Evolutionary conservation across 2,888 invertebrate species (phyloP).

Genomic region (Caradrina clavipalpis): DNA sequence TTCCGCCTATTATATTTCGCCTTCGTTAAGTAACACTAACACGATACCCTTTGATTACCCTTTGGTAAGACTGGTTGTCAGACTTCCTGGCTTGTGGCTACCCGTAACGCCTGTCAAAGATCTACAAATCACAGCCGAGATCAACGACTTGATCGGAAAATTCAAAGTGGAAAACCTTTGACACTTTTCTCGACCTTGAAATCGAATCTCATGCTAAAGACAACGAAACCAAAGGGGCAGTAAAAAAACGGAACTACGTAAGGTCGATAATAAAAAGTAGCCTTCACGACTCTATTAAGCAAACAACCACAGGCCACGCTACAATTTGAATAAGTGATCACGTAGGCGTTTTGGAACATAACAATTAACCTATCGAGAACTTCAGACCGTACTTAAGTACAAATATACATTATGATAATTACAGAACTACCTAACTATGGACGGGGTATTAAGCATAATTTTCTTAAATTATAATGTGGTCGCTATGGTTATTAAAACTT

Average conservation of each 20-base stretch:
- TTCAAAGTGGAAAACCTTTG: no score
- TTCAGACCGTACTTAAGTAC: constrained; percentile 21
- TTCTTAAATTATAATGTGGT: background rate
- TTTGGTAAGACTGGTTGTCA: no score
- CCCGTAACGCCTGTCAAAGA: no score
- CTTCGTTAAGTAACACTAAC: no score
- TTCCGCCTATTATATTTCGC: no score
- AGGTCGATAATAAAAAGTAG: background rate
- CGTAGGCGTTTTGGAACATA: constrained; percentile 7
- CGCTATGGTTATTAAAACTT: background rate
- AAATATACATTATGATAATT: constrained; percentile 16
- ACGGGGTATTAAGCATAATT: constrained; percentile 1
- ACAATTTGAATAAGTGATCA: constrained; percentile 30
- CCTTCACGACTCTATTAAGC: background rate
- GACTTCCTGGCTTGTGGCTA: no score
- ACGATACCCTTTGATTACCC: no score
- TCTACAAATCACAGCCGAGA: no score
- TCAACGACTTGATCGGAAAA: no score
- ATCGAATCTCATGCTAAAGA: no score
- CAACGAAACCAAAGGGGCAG: no score
- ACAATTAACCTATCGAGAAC: constrained; percentile 35
- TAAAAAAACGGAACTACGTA: background rate
- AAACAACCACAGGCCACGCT: constrained; percentile 4
- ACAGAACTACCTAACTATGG: constrained; percentile 9
- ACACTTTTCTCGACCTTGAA: no score